Percentiles rank a stretch among this genome's conserved stretches.
phyloP scores from a whole-genome alignment of 2,888 invertebrate genomes.

The Leptura quadrifasciata region DNA sequence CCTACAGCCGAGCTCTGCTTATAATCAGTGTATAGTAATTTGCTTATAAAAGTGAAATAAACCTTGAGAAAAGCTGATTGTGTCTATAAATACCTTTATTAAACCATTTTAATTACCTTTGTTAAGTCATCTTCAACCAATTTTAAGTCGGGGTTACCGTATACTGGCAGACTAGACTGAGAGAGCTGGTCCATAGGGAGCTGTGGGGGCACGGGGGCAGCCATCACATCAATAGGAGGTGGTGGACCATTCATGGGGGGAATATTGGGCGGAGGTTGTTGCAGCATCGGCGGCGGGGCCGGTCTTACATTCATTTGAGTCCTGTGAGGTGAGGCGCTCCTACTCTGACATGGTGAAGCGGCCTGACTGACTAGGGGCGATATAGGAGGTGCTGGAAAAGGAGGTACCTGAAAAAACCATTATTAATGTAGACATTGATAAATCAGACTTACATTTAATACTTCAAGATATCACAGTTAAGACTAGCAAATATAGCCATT shows the following conservation, averaged over 20 bases:
- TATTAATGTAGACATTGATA: neutral
- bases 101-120: slow-evolving; percentile 43
- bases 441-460: too few species aligned
- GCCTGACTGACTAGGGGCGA: slow-evolving; percentile 84
- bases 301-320: slow-evolving; percentile 55
- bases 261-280: slow-evolving; percentile 57
- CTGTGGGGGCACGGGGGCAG: slow-evolving; percentile 45
- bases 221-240: slow-evolving; percentile 63
- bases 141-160: slow-evolving; percentile 60
- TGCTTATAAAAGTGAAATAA: neutral
- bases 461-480: too few species aligned
- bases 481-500: neutral
- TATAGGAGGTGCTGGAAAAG: slow-evolving; percentile 77
- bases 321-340: slow-evolving; percentile 81
- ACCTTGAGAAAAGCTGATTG: neutral
- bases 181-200: slow-evolving; percentile 68
- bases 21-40: too few species aligned
- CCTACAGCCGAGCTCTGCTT: too few species aligned
- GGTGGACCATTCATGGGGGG: slow-evolving; percentile 65
- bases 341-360: slow-evolving; percentile 87
- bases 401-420: slow-evolving; percentile 71
- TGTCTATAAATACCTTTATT: slow-evolving; percentile 4
- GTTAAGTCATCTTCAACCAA: slow-evolving; percentile 62
- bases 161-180: slow-evolving; percentile 66
- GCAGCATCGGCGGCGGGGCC: slow-evolving; percentile 47